These are phyloP conservation scores for Oncorhynchus clarkii DNA, from an alignment of 2,113 vertebrate genomes.

Conservation along the genomic window DNA sequence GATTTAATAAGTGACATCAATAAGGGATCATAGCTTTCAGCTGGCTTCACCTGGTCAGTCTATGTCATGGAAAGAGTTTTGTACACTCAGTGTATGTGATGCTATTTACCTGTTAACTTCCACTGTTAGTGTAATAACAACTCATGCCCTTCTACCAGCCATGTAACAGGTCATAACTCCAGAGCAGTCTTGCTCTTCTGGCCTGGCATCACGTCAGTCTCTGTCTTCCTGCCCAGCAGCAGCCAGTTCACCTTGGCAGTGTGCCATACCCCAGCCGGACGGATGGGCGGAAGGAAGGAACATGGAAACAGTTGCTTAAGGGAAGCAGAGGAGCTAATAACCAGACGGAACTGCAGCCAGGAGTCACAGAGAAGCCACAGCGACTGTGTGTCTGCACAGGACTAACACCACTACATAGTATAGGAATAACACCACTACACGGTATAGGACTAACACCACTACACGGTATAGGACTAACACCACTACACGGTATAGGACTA, in stretches of 20 bases:
- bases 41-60: too few species aligned
- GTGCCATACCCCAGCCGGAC: constrained; percentile 26
- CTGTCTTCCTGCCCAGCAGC: constrained; percentile 30
- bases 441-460: too few species aligned
- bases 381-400: not conserved
- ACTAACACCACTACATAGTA: not conserved
- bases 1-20: too few species aligned
- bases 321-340: constrained; percentile 39
- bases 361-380: constrained; percentile 5
- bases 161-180: not conserved
- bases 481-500: too few species aligned
- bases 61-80: too few species aligned
- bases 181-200: not conserved
- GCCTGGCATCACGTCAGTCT: constrained; percentile 14
- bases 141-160: not conserved
- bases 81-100: too few species aligned
- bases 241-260: constrained; percentile 54
- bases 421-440: too few species aligned
- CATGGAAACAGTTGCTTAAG: constrained; percentile 20
- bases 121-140: too few species aligned
- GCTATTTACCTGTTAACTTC: too few species aligned
- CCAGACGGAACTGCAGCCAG: constrained; percentile 54
- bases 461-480: too few species aligned
- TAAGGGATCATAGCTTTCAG: too few species aligned
- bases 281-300: not conserved